phyloP scores from a whole-genome alignment of 2,888 invertebrate genomes.

The Drosophila parthenogenetica region DNA sequence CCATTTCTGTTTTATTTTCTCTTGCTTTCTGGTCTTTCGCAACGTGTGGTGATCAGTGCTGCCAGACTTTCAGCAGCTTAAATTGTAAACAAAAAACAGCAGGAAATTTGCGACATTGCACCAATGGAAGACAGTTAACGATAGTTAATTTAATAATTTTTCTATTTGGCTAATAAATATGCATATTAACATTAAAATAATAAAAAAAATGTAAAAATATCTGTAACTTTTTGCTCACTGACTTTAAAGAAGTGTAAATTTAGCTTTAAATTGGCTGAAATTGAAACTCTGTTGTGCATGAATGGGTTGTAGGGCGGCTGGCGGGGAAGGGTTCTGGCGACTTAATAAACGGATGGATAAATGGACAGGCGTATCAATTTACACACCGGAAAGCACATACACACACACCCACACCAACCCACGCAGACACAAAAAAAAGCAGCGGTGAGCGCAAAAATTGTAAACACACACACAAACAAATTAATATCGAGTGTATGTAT shows the following conservation, averaged over 20 bases:
- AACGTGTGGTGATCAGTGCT: too few relatives aligned
- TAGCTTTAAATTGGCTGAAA: not conserved
- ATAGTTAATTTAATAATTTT: too few relatives aligned
- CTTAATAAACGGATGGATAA: conserved; percentile 41
- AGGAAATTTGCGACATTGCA: too few relatives aligned
- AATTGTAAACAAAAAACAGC: too few relatives aligned
- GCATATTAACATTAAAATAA: too few relatives aligned
- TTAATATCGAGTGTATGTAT: conserved; percentile 3
- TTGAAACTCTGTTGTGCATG: not conserved
- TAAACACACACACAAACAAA: conserved; percentile 25
- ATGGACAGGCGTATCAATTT: conserved; percentile 72
- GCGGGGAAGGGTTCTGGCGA: not conserved
- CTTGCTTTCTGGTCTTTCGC: not conserved
- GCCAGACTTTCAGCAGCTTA: too few relatives aligned
- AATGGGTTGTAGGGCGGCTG: not conserved
- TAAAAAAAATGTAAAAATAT: too few relatives aligned
- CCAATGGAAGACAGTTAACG: too few relatives aligned
- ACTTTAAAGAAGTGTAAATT: not conserved
- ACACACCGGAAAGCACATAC: conserved; percentile 71
- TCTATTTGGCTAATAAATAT: too few relatives aligned
- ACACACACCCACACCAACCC: conserved; percentile 9
- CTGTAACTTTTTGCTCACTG: too few relatives aligned
- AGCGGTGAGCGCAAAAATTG: conserved; percentile 18
- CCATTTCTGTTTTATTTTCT: not conserved
- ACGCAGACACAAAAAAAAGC: conserved; percentile 20